Evolutionary conservation across 1,140 invertebrate species (phyloP), one percentile per base, ranked within the genome.

Genomic region (Eufriesea mexicana): DNA sequence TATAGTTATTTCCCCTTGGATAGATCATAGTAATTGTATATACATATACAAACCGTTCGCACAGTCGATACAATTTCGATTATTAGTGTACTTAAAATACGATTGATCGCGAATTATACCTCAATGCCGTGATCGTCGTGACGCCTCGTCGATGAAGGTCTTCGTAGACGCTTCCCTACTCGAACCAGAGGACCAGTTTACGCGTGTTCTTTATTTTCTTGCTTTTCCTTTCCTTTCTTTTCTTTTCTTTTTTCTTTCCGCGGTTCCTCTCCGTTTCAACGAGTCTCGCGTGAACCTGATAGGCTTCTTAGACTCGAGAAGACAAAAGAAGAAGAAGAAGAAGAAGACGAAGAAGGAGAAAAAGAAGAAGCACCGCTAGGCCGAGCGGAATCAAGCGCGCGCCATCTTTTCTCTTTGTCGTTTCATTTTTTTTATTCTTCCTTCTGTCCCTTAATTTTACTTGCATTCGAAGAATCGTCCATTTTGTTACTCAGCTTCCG

Each of bases 11-110:
- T 20, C 61, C 59, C 51, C n/a, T 73, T 76, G 51, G 59, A 76
- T 84, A 78, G 76, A 85, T 89, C 82, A 79, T 85, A 86, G 64
- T 90, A 89, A 87, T 86, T 88, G 84, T 90, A 91, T 91, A 90
- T 90, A 91, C 86, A 91, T 90, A 88, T 91, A 89, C 88, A 91
- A 90, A 90, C 78, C 79, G 84, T 89, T 86, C 87, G 87, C 86
- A 73, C 35, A 57, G 62, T 88, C 84, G 86, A 82, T 86, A 91
- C 89, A 91, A 68, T 79, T 84, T 75, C 85, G 83, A 83, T 91
- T 35, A 35, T 35, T 87, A 88, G 42, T 86, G 88, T 84, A 90
- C 76, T 86, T 88, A 85, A 64, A 82, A 85, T 87, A 88, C 64
- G 78, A 76, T 87, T 25, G 47, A 87, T 75, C 78, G 85, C 47